These are phyloP conservation scores for Nymphicus hollandicus DNA, from an alignment of 2,113 vertebrate genomes.

Conservation along the genomic window DNA sequence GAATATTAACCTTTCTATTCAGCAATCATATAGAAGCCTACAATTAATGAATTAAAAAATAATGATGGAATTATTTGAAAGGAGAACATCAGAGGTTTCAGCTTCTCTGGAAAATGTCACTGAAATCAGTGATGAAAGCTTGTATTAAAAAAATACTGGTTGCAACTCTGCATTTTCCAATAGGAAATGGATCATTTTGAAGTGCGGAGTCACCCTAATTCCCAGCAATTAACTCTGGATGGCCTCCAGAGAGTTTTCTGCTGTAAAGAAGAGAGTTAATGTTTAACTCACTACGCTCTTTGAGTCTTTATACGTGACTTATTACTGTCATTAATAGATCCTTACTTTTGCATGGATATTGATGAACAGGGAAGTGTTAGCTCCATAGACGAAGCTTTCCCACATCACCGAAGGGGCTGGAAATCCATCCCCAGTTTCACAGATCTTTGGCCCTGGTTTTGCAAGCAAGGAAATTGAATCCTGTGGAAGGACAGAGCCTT, in stretches of 20 bases:
- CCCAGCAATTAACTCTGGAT: not conserved
- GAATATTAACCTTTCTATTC: not conserved
- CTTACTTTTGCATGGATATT: not conserved
- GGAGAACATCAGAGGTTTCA: not conserved
- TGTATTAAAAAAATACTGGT: not conserved
- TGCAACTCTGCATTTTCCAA: not conserved
- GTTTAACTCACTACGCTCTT: not conserved
- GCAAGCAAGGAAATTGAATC: not conserved
- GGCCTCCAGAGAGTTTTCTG: not conserved
- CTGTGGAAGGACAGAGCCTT: not conserved
- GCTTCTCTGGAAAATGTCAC: not conserved
- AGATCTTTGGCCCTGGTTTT: accelerated
- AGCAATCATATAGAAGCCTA: not conserved
- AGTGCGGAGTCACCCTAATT: not conserved
- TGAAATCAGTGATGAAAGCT: not conserved
- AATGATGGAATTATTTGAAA: not conserved
- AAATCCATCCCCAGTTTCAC: not conserved
- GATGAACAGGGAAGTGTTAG: not conserved
- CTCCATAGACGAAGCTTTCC: not conserved
- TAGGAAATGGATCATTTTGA: not conserved
- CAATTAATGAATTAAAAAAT: not conserved
- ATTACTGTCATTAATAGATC: not conserved
- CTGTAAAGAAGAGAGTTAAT: not conserved
- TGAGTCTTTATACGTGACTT: not conserved
- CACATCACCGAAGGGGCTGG: not conserved